Conservation (phyloP, 2,888 invertebrate species). For the Siphlonurus alternatus region DNA sequence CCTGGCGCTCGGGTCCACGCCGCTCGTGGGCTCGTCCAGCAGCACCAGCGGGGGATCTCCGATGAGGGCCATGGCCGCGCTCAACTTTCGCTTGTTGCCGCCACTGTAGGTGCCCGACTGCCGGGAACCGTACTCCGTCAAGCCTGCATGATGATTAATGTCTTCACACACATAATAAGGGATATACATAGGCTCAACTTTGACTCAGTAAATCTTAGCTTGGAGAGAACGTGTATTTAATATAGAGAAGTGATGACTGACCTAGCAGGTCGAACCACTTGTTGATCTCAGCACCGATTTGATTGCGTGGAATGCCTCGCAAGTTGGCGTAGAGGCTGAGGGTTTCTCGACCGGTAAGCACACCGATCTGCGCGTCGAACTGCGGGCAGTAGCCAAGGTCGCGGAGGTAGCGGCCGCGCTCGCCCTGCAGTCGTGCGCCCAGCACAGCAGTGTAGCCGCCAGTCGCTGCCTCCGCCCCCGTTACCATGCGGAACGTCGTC, state of each 20-base stretch:
- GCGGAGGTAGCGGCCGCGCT: slow-evolving; percentile 39
- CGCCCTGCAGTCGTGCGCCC: neutral
- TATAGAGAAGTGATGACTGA: too few species aligned
- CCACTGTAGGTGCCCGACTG: slow-evolving; percentile 38
- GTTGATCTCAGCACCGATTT: too few species aligned
- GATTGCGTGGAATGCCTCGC: slow-evolving; percentile 39
- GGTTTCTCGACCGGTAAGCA: slow-evolving; percentile 59
- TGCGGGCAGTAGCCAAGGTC: slow-evolving; percentile 84
- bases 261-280: too few species aligned
- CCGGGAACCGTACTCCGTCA: slow-evolving; percentile 22
- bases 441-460: neutral
- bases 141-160: too few species aligned
- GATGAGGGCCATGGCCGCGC: slow-evolving; percentile 57
- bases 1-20: slow-evolving; percentile 50
- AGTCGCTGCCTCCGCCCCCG: slow-evolving; percentile 29
- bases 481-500: slow-evolving; percentile 35
- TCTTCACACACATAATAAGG: too few species aligned
- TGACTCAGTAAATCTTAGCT: too few species aligned
- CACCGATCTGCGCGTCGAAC: slow-evolving; percentile 60
- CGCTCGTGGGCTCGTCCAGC: slow-evolving; percentile 57
- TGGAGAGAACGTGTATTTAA: too few species aligned
- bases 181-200: too few species aligned
- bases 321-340: slow-evolving; percentile 52
- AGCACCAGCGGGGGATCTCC: slow-evolving; percentile 48
- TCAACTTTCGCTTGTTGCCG: slow-evolving; percentile 62